Percentiles rank a stretch among this genome's conserved stretches.
These are phyloP conservation scores for Eurois occulta DNA, from an alignment of 2,888 invertebrate genomes.

Conservation along the genomic window DNA sequence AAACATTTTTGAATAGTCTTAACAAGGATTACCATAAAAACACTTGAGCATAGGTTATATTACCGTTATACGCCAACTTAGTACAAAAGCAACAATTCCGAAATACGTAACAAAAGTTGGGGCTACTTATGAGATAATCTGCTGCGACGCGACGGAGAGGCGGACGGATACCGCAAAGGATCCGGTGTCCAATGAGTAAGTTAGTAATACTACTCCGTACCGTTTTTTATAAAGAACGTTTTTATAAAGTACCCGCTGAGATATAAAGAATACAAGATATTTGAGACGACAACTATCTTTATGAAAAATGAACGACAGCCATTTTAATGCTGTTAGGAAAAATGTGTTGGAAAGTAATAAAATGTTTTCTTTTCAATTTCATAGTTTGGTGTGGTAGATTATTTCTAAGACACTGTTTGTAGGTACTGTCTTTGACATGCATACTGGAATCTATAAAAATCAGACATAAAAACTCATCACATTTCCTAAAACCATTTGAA, in stretches of 20 bases:
- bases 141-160: slow-evolving; percentile 6
- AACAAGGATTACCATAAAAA: neutral
- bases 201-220: slow-evolving; percentile 20
- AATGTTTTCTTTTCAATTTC: neutral
- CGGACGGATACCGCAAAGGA: slow-evolving; percentile 18
- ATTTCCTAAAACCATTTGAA: slow-evolving; percentile 11
- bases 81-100: slow-evolving; percentile 17
- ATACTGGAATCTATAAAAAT: neutral
- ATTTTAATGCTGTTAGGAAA: neutral
- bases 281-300: slow-evolving; percentile 4
- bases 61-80: neutral
- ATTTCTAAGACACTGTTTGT: no score
- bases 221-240: slow-evolving; percentile 19
- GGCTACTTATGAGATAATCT: slow-evolving; percentile 46
- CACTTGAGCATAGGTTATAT: neutral
- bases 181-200: slow-evolving; percentile 7
- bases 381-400: neutral
- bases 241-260: slow-evolving; percentile 13
- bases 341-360: neutral
- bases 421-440: neutral
- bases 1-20: neutral
- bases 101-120: slow-evolving; percentile 44
- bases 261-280: neutral
- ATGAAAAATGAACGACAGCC: neutral
- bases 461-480: neutral